Base-by-base conservation (phyloP, 2,113 vertebrate species). In the Penelope pileata region DNA sequence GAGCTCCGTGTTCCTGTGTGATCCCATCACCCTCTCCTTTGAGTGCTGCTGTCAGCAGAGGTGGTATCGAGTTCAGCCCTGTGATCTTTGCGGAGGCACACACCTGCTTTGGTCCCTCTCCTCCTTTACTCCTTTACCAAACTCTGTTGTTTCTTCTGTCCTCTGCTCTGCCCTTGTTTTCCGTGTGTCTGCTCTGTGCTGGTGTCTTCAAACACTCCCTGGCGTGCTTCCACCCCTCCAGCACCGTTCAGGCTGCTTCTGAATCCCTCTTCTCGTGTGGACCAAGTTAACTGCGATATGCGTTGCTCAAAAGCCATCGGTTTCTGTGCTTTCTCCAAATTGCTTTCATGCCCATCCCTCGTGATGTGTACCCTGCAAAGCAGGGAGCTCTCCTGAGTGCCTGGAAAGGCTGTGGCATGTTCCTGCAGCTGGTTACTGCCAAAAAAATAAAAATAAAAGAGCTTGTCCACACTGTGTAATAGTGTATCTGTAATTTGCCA, bases 91-190 rank as follows among this genome's bases (percentile, higher is more conserved):
- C 67, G 29, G 1, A 62, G 77, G 58, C 48, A 58, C 26, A 21
- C 84, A 17, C 75, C 84, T 91, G 83, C 90, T 58, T 88, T 79
- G 90, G 75, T 78, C 43, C 18, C 48, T 75, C 64, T 84, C 21
- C 83, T 36, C 4, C 34, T 50, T 32, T 21, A 13, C 38, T 83
- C 45, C 7, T 6, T 10, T 50, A 40, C 27, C 54, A 48, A 64
- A 82, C 82, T 3, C n/a, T 53, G 91, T 18, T 66, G 81, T 86
- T 85, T n/a, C 82, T 76, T 23, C 87, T 80, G 29, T 30, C 27
- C 36, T 64, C 29, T 12, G n/a, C 50, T 38, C 84, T 0, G 3
- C 66, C 43, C 66, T 58, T 87, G 70, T 85, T 59, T 60, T 15
- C 30, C 11, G 36, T 2, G 1, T 53, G 73, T 73, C 56, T 42